Evolutionary conservation across 2,113 vertebrate species (phyloP).

Genomic region (Chionomys nivalis): DNA sequence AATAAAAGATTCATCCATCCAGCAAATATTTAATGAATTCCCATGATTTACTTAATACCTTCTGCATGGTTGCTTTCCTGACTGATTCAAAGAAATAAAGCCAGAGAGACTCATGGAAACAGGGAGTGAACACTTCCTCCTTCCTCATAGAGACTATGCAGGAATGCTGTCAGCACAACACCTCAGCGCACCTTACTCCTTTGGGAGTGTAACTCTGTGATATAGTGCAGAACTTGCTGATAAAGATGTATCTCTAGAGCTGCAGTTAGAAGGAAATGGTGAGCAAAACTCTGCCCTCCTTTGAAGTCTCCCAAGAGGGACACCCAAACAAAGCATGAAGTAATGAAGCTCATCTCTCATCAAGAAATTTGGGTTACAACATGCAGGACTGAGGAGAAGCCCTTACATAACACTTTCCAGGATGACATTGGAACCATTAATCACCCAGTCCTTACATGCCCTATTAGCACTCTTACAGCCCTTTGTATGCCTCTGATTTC

Average conservation of each 20-base stretch:
- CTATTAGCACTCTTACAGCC: slow-evolving; percentile 61
- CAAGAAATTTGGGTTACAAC: slow-evolving; percentile 47
- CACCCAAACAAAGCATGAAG: not conserved
- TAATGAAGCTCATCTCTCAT: not conserved
- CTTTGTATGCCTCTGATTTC: slow-evolving; percentile 46
- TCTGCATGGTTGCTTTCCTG: slow-evolving; percentile 8
- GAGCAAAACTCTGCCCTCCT: slow-evolving; percentile 29
- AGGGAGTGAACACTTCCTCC: not conserved
- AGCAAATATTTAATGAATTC: slow-evolving; percentile 61
- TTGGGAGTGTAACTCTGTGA: not conserved
- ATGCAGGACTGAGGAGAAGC: not conserved
- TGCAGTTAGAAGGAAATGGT: slow-evolving; percentile 41
- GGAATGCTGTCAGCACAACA: not conserved
- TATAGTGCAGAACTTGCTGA: no score
- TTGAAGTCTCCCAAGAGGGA: not conserved
- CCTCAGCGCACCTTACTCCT: not conserved
- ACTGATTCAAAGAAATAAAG: slow-evolving; percentile 43
- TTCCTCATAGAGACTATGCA: slow-evolving; percentile 13
- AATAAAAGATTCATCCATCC: slow-evolving; percentile 55
- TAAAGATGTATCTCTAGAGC: not conserved
- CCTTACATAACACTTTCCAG: slow-evolving; percentile 48
- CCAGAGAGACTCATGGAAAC: not conserved
- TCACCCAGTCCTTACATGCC: slow-evolving; percentile 58
- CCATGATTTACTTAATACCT: not conserved
- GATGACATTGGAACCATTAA: slow-evolving; percentile 43